phyloP scores from a whole-genome alignment of 1,140 invertebrate species.

The Drosophila burlai region DNA sequence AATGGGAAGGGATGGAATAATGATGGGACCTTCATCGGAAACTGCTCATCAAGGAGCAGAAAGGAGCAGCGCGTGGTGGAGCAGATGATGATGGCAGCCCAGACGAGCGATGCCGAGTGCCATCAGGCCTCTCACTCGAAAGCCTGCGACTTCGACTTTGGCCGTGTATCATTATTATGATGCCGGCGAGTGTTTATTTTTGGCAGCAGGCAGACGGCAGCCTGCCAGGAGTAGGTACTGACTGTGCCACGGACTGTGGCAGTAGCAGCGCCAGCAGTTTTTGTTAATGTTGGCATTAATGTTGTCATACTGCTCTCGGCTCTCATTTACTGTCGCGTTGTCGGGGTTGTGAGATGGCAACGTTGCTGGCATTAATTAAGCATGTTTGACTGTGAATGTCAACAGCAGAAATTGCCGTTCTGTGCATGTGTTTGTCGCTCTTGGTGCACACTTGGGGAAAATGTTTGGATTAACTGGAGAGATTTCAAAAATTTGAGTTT shows the following conservation, averaged over 20 bases:
- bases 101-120: slow-evolving; percentile 33
- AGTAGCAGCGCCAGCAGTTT: slow-evolving; percentile 59
- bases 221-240: background rate
- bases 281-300: slow-evolving; percentile 80
- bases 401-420: slow-evolving; percentile 69
- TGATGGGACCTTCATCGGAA: slow-evolving; percentile 48
- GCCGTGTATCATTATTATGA: slow-evolving; percentile 80
- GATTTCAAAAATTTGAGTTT: background rate
- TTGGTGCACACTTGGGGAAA: slow-evolving; percentile 25
- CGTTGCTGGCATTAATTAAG: slow-evolving; percentile 82
- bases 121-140: slow-evolving; percentile 40
- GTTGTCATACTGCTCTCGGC: slow-evolving; percentile 68
- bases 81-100: slow-evolving; percentile 16
- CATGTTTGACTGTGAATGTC: slow-evolving; percentile 84
- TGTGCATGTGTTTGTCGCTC: slow-evolving; percentile 34
- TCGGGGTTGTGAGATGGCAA: slow-evolving; percentile 45
- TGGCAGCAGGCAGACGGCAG: slow-evolving; percentile 43
- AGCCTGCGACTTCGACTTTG: slow-evolving; percentile 53
- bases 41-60: slow-evolving; percentile 51
- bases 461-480: background rate
- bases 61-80: slow-evolving; percentile 12
- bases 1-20: slow-evolving; percentile 9
- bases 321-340: slow-evolving; percentile 64
- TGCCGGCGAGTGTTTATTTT: slow-evolving; percentile 80
- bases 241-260: slow-evolving; percentile 1